A percentile compares a stretch with the other conserved stretches of the same genome.
Conservation (phyloP, 37 sponge, comb jelly and placozoan species). For the Diacarnus erythraeanus region DNA sequence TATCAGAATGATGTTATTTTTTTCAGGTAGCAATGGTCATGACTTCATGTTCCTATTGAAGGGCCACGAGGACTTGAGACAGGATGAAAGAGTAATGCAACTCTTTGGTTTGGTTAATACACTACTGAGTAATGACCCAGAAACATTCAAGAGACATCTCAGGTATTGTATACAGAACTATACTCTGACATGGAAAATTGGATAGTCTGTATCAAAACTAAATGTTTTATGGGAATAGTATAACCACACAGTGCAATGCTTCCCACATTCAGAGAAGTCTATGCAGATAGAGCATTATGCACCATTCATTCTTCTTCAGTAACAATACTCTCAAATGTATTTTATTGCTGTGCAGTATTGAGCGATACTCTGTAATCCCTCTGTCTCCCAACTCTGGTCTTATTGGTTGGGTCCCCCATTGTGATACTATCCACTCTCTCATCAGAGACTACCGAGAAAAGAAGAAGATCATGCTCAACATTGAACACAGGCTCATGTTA, state of each 20-base stretch:
- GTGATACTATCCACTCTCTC: constrained; percentile 97
- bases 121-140: constrained; percentile 82
- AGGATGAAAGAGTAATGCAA: constrained; percentile 99
- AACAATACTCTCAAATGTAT: no score
- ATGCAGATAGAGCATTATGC: no score
- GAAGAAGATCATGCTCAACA: constrained; percentile 90
- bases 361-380: constrained; percentile 95
- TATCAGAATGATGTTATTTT: no score
- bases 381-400: constrained; percentile 97
- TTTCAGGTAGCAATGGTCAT: constrained; percentile 87
- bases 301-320: no score
- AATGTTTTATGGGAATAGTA: no score
- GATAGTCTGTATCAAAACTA: no score
- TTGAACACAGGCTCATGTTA: constrained; percentile 92
- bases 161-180: no score
- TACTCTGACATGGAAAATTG: no score
- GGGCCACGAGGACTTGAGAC: constrained; percentile 96
- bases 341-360: no score
- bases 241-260: no score
- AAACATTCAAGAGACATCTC: constrained; percentile 92
- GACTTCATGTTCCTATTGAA: constrained; percentile 96
- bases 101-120: constrained; percentile 98
- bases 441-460: constrained; percentile 96
- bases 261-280: no score
- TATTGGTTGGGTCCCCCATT: constrained; percentile 98